Evolutionary conservation across 2,797 vertebrate species (phyloP), one percentile per base, ranked within the genome.

Genomic region (Muscicapa comitata): DNA sequence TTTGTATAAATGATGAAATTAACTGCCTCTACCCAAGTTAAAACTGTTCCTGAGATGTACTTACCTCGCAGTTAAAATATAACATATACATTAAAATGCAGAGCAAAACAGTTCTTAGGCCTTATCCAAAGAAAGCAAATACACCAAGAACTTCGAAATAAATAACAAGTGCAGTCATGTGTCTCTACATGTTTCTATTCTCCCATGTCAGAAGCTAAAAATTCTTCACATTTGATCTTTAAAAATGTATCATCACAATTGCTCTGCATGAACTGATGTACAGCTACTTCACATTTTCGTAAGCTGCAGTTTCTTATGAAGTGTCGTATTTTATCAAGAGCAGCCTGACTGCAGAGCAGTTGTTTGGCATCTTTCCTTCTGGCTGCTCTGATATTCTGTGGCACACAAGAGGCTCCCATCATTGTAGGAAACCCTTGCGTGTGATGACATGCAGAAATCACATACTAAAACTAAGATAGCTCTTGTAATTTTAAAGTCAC

Each of bases 381-480:
- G 29, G 25, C 50, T 83, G 43, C 54, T 77, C 7, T 47, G 26
- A 54, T 0, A 21, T 63, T 86, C 58, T 66, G 33, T 61, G 55
- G 62, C 61, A 78, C 57, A n/a, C 12, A 38, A 33, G 13, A 70
- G 62, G 45, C 25, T 83, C 42, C 35, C 50, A 29, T 11, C 2
- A 0, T 62, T 47, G 15, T 7, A 40, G 65, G 16, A 70, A 88
- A 63, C 13, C 19, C 15, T 26, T 15, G 20, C 0, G 0, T 13
- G 17, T 10, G 11, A 48, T 3, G 40, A 33, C 18, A 43, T 21
- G 35, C 50, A 48, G 82, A 88, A 94, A 57, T 20, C 51, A 31
- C 28, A 25, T 3, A 10, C 35, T 40, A 61, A 75, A 70, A 54
- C 15, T 9, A 35, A 19, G 17, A 76, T 0, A 70, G 53, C 5